phyloP scores from a whole-genome alignment of 2,113 vertebrate genomes.

The Narcine bancroftii region DNA sequence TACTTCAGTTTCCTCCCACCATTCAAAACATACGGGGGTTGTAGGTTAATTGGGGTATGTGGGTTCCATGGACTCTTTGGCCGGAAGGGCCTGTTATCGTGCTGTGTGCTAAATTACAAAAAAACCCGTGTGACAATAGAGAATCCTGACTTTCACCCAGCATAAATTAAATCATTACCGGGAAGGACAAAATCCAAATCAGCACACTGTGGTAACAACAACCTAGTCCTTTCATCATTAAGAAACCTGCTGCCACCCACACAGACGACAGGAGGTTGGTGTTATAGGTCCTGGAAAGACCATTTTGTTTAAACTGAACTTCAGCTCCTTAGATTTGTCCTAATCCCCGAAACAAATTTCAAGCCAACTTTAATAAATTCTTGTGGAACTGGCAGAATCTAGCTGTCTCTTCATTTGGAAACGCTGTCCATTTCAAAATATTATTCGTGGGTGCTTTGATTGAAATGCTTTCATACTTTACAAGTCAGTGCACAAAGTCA shows the following conservation, averaged over 20 bases:
- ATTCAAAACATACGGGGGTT: no score
- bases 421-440: not conserved
- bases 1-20: no score
- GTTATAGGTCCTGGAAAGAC: not conserved
- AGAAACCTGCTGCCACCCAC: not conserved
- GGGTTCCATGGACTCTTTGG: no score
- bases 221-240: not conserved
- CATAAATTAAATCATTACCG: not conserved
- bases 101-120: no score
- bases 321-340: not conserved
- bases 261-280: not conserved
- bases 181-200: not conserved
- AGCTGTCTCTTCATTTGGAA: not conserved
- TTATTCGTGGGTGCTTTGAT: conserved; percentile 12
- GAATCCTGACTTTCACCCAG: not conserved
- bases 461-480: conserved; percentile 14
- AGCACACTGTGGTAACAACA: not conserved
- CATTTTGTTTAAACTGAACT: not conserved
- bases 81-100: no score
- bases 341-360: not conserved
- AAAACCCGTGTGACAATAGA: not conserved
- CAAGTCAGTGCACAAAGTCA: not conserved
- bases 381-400: not conserved
- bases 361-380: not conserved
- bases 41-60: no score